Percentiles rank a stretch among this genome's conserved stretches.
Evolutionary conservation across 2,113 vertebrate species (phyloP).

Genomic region (Hemiscyllium ocellatum): DNA sequence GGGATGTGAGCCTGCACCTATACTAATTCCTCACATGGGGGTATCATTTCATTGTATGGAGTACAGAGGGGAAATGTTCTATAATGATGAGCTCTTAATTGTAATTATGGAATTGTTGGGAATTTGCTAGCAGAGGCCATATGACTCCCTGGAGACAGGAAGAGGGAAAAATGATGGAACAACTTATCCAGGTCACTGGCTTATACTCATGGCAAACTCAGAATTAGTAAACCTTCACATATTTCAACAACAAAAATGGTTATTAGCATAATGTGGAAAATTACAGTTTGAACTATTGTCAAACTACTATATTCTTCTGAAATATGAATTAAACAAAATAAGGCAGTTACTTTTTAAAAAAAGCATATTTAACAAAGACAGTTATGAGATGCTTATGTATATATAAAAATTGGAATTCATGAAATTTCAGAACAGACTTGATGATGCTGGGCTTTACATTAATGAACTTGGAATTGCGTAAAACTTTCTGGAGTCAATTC

Average conservation of each 20-base stretch:
- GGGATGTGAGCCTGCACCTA: background rate
- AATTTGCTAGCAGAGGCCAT: background rate
- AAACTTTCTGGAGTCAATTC: background rate
- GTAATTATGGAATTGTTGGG: background rate
- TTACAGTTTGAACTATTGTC: background rate
- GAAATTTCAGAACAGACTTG: background rate
- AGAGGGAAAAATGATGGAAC: background rate
- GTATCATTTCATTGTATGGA: background rate
- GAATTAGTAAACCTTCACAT: constrained; percentile 4
- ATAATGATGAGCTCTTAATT: background rate
- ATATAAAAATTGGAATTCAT: background rate
- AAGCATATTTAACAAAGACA: constrained; percentile 3
- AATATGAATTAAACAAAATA: background rate
- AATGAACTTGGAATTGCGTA: background rate
- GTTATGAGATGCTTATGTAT: background rate
- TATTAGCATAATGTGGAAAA: background rate
- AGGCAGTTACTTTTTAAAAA: background rate
- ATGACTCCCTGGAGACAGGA: background rate
- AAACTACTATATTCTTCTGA: background rate
- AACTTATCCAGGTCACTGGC: background rate
- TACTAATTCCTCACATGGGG: too few species aligned
- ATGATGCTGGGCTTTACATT: background rate
- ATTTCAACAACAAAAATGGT: background rate
- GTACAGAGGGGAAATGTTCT: background rate
- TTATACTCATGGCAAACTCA: background rate